These are phyloP conservation scores for Hypsopygia costalis DNA, from an alignment of 2,888 invertebrate genomes.

Conservation along the genomic window DNA sequence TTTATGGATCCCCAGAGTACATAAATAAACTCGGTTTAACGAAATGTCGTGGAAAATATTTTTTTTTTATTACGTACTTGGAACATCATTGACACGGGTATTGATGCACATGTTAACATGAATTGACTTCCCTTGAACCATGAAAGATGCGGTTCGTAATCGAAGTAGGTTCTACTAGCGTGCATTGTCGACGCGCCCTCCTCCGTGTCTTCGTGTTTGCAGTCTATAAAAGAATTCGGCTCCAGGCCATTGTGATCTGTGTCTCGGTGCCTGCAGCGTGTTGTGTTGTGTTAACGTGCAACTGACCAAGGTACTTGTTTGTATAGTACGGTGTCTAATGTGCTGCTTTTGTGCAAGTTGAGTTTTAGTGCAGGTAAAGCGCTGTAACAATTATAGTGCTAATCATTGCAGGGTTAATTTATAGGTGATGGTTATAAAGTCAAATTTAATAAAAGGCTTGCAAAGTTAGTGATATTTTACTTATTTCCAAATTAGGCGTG, in stretches of 20 bases:
- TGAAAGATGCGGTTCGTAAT: slow-evolving; percentile 27
- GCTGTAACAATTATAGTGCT: no score
- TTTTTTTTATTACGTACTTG: no score
- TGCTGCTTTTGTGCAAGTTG: background rate
- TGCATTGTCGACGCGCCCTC: slow-evolving; percentile 45
- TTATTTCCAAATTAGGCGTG: no score
- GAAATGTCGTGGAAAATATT: no score
- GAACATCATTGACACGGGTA: no score
- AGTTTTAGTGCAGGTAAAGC: no score
- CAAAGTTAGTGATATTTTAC: no score
- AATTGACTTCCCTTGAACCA: slow-evolving; percentile 6
- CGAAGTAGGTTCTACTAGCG: slow-evolving; percentile 18
- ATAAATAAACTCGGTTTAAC: no score
- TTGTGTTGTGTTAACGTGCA: slow-evolving; percentile 65
- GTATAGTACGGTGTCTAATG: background rate
- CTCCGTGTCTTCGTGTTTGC: slow-evolving; percentile 47
- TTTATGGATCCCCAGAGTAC: no score
- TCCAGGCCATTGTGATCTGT: slow-evolving; percentile 60
- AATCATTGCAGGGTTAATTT: no score
- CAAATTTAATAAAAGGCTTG: no score
- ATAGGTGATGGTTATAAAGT: no score
- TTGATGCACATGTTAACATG: background rate
- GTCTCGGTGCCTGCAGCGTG: slow-evolving; percentile 68
- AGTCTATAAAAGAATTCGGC: slow-evolving; percentile 72
- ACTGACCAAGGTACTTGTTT: slow-evolving; percentile 47